Percentiles rank a stretch among this genome's conserved stretches.
These are phyloP conservation scores for Promerops cafer DNA, from an alignment of 2,113 vertebrate genomes.

Conservation along the genomic window DNA sequence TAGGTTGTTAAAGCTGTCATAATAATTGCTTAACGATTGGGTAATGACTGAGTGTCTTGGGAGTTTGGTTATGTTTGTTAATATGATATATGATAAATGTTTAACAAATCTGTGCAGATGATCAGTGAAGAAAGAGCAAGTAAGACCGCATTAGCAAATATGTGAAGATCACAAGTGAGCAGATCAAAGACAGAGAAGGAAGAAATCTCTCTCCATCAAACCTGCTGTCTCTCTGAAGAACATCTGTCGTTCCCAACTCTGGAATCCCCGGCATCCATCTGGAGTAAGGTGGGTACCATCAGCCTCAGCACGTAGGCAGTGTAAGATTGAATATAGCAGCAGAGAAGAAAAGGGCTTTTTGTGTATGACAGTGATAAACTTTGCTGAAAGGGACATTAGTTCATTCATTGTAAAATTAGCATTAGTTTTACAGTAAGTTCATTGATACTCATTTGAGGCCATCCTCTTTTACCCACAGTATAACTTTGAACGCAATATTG, in stretches of 20 bases:
- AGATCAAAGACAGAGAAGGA: neutral
- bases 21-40: neutral
- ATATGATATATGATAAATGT: neutral
- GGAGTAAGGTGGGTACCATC: neutral
- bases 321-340: neutral
- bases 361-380: neutral
- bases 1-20: neutral
- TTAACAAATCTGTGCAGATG: neutral
- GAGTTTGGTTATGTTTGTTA: neutral
- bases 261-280: accelerated
- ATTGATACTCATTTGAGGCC: neutral
- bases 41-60: neutral
- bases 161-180: neutral
- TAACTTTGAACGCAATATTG: neutral
- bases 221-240: neutral
- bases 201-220: neutral
- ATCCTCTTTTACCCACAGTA: neutral
- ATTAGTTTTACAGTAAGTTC: neutral
- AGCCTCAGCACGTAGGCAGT: neutral
- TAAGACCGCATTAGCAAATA: neutral
- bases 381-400: neutral
- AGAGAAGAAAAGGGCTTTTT: neutral
- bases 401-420: neutral
- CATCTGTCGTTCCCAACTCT: accelerated
- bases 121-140: neutral